Evolutionary conservation across 2,888 invertebrate species (phyloP).

Genomic region (Lobophora halterata): DNA sequence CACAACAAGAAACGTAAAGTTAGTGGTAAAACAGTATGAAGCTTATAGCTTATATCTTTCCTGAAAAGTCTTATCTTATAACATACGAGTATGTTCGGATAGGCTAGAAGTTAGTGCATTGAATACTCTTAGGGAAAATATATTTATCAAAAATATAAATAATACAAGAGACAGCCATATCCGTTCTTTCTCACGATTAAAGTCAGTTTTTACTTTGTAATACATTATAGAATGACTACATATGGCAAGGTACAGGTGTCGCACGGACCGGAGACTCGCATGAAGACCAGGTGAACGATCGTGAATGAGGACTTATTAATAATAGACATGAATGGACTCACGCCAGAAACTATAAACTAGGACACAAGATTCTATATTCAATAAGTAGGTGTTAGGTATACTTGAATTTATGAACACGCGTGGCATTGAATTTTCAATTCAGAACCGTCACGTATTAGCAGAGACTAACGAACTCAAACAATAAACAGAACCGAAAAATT

Average conservation of each 20-base stretch:
- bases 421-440: slow-evolving; percentile 30
- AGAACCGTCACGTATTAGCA: slow-evolving; percentile 30
- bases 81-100: no score
- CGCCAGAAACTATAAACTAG: slow-evolving; percentile 18
- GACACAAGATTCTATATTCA: slow-evolving; percentile 16
- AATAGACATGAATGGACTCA: slow-evolving; percentile 27
- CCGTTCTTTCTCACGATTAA: slow-evolving; percentile 10
- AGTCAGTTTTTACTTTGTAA: slow-evolving; percentile 16
- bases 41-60: no score
- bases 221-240: slow-evolving; percentile 5
- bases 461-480: slow-evolving; percentile 34
- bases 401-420: slow-evolving; percentile 19
- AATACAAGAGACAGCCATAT: neutral
- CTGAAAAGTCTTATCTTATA: no score
- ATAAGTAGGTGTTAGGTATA: no score
- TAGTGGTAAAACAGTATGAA: no score
- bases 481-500: slow-evolving; percentile 34
- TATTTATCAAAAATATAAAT: neutral
- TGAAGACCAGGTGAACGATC: slow-evolving; percentile 26
- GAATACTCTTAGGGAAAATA: no score
- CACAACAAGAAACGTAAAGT: no score
- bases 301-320: slow-evolving; percentile 27
- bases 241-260: slow-evolving; percentile 26
- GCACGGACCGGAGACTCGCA: slow-evolving; percentile 17
- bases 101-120: no score